A percentile compares a stretch with the other conserved stretches of the same genome.
Conservation (phyloP, 2,797 vertebrate genomes). For the Vipera ursinii region DNA sequence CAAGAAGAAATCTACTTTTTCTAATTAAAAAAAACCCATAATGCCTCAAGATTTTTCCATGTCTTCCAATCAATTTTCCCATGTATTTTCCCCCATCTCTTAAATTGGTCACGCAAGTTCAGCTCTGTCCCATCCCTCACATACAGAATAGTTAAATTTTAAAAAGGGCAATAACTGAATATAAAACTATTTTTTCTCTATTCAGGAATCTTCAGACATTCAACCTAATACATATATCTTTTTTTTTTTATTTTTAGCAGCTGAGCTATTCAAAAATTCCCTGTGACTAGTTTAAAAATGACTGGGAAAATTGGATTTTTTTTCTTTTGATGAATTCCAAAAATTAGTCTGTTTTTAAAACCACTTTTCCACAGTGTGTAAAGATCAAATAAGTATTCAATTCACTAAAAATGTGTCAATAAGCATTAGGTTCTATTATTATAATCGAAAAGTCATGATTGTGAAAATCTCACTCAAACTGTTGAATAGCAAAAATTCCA, state of each 20-base stretch:
- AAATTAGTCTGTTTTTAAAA: constrained; percentile 55
- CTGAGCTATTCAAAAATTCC: constrained; percentile 58
- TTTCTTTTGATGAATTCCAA: constrained; percentile 67
- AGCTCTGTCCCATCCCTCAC: background rate
- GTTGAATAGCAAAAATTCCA: constrained; percentile 57
- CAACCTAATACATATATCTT: constrained; percentile 58
- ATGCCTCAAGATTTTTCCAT: constrained; percentile 53
- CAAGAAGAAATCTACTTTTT: constrained; percentile 45
- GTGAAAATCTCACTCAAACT: constrained; percentile 64
- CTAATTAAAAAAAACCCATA: constrained; percentile 43
- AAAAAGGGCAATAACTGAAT: constrained; percentile 49
- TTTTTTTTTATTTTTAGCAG: constrained; percentile 59
- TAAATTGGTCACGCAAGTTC: constrained; percentile 40
- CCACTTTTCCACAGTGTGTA: constrained; percentile 56
- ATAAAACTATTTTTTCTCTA: constrained; percentile 60
- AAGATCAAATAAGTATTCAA: constrained; percentile 62
- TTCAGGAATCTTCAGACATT: constrained; percentile 60
- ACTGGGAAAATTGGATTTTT: constrained; percentile 63
- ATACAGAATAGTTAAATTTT: constrained; percentile 57
- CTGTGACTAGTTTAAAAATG: constrained; percentile 54
- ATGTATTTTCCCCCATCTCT: constrained; percentile 19
- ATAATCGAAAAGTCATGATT: constrained; percentile 59
- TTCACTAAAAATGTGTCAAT: constrained; percentile 66
- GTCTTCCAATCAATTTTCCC: constrained; percentile 29
- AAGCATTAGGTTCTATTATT: constrained; percentile 65